phyloP scores from a whole-genome alignment of 1,140 invertebrate genomes.

The Chionoecetes opilio region DNA sequence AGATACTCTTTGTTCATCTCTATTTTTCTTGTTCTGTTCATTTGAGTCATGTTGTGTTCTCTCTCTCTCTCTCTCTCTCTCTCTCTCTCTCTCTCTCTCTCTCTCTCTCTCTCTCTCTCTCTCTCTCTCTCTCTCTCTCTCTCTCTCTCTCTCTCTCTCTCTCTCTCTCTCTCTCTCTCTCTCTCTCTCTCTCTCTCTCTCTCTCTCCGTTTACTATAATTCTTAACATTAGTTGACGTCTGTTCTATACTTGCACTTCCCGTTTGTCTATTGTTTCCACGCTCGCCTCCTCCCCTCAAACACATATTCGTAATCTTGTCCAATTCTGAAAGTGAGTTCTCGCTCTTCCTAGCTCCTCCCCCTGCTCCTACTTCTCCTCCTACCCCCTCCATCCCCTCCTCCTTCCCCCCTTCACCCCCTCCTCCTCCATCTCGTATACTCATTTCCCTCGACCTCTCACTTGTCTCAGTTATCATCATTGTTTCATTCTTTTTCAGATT shows the following conservation, averaged over 20 bases:
- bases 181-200: neutral
- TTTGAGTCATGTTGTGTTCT: neutral
- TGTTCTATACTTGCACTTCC: neutral
- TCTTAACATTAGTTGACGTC: neutral
- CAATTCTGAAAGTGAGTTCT: neutral
- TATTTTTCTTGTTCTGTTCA: neutral
- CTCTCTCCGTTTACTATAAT: neutral
- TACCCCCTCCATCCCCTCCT: neutral
- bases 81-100: neutral
- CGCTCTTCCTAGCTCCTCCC: constrained; percentile 29
- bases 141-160: neutral
- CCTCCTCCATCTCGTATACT: neutral
- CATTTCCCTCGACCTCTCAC: neutral
- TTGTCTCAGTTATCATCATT: constrained; percentile 3
- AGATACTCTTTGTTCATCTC: neutral
- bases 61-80: neutral
- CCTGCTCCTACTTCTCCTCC: neutral
- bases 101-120: neutral
- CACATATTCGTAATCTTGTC: constrained; percentile 22
- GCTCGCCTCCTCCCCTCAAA: constrained; percentile 23
- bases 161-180: neutral
- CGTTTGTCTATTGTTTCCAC: neutral
- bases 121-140: constrained; percentile 21
- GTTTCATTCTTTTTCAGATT: neutral
- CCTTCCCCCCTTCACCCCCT: neutral